These are phyloP conservation scores for Luperina testacea DNA, from an alignment of 2,888 invertebrate genomes.

Conservation along the genomic window DNA sequence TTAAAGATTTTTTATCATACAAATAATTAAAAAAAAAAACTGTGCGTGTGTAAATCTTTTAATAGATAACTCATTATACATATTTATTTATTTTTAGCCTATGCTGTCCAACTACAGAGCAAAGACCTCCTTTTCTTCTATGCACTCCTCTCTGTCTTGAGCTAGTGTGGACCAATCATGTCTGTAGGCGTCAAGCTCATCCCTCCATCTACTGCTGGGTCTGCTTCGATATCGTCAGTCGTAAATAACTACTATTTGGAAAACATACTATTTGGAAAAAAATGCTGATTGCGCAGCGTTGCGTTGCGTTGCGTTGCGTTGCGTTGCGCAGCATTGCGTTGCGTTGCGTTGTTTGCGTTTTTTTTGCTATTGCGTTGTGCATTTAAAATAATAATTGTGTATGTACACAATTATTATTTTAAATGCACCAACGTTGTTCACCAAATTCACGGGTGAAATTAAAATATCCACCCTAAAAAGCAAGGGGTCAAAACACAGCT, in stretches of 20 bases:
- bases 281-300: no score
- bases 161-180: neutral
- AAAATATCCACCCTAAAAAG: neutral
- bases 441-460: neutral
- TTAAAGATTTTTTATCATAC: neutral
- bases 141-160: neutral
- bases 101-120: no score
- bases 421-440: neutral
- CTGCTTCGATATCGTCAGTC: no score
- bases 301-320: no score
- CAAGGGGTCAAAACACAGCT: slow-evolving; percentile 63
- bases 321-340: no score
- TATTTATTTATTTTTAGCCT: no score
- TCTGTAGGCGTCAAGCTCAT: neutral
- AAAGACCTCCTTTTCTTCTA: no score
- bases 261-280: neutral
- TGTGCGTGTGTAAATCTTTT: no score
- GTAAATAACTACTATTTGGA: neutral
- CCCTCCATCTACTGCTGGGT: neutral
- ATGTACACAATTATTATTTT: neutral
- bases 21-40: neutral
- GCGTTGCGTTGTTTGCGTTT: no score
- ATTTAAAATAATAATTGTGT: no score
- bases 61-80: no score
- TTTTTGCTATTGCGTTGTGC: no score